These are phyloP conservation scores for Gymnorhina tibicen DNA, from an alignment of 2,113 vertebrate species.

Conservation along the genomic window DNA sequence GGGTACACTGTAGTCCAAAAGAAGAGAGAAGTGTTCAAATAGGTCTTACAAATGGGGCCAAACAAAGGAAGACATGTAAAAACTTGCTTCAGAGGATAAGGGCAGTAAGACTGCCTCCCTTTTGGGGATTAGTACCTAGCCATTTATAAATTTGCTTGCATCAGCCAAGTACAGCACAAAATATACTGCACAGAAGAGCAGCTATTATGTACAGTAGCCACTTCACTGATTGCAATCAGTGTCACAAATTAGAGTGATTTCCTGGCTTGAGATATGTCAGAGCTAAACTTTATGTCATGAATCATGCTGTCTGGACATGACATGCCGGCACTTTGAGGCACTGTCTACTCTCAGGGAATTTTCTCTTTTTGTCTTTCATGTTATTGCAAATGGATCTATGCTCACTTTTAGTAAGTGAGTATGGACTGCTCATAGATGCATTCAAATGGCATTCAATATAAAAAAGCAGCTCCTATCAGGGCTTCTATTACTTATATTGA, in stretches of 20 bases:
- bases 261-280: conserved; percentile 13
- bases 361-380: neutral
- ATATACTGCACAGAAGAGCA: conserved; percentile 1
- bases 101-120: neutral
- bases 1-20: neutral
- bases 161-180: conserved; percentile 14
- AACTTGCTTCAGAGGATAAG: neutral
- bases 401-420: neutral
- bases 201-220: conserved; percentile 58
- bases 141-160: conserved; percentile 26
- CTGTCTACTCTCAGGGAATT: neutral
- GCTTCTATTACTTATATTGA: neutral
- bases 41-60: neutral
- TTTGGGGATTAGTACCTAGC: neutral
- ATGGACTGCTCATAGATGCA: neutral
- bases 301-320: neutral
- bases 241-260: conserved; percentile 61
- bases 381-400: neutral
- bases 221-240: conserved; percentile 69
- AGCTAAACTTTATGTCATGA: neutral
- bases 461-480: neutral
- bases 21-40: neutral
- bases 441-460: neutral
- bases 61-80: neutral
- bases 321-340: neutral